Conservation (phyloP, 2,113 vertebrate species). For the Collichthys lucidus region DNA sequence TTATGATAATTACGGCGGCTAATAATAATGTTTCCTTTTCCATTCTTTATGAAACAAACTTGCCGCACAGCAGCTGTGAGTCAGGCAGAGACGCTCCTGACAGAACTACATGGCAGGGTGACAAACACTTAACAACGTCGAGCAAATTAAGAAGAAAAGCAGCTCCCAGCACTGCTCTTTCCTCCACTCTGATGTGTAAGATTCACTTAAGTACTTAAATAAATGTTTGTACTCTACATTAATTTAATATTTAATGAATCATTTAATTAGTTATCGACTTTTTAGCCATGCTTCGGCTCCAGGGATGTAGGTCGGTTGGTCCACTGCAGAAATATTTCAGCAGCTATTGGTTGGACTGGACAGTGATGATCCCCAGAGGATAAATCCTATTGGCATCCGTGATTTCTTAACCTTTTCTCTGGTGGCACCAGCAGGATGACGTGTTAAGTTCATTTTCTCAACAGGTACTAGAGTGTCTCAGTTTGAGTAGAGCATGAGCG, state of each 20-base stretch:
- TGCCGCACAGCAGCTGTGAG: too few relatives aligned
- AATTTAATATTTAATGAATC: not conserved
- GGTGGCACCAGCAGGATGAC: not conserved
- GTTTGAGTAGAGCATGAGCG: too few relatives aligned
- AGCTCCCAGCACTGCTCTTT: not conserved
- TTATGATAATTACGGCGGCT: not conserved
- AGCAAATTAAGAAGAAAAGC: not conserved
- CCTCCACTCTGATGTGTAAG: not conserved
- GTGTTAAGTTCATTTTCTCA: too few relatives aligned
- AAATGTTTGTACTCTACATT: not conserved
- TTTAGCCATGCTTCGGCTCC: not conserved
- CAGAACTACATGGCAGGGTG: not conserved
- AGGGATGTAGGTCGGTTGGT: not conserved
- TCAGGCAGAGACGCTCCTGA: not conserved
- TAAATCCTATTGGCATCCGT: not conserved
- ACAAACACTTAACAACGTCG: not conserved
- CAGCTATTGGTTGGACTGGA: not conserved
- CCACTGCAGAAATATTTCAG: not conserved
- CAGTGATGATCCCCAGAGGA: not conserved
- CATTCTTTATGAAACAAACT: not conserved
- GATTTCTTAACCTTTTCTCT: not conserved
- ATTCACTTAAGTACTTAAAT: not conserved
- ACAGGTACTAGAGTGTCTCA: too few relatives aligned
- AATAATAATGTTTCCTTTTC: not conserved
- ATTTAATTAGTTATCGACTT: not conserved